Evolutionary conservation across 1,140 invertebrate genomes (phyloP), one percentile per base, ranked within the genome.

Genomic region (Pararge aegeria): DNA sequence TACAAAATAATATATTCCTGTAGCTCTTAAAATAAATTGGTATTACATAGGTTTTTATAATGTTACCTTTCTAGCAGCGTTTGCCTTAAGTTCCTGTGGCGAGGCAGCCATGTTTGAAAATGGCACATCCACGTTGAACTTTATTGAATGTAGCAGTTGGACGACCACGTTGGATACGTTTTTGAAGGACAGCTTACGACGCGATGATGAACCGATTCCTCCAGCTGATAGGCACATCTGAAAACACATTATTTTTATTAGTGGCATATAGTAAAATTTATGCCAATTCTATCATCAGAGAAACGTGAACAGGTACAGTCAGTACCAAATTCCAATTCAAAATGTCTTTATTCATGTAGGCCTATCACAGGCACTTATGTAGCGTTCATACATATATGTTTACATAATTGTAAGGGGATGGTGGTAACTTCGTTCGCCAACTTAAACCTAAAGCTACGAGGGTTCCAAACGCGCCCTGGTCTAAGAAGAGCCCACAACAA

Each of bases 131-230:
- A 97, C 95, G 60, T 96, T 97, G 87, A 97, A 97, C 83, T 97
- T 97, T 71, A 97, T 97, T 13, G 95, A 96, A 87, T 97, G 96
- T 46, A 97, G 92, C 48, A 98, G 90, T 77, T 97, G 95, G 60
- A 97, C 95, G 12, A 98, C 96, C 56, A 97, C 96, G 84, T 96
- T 97, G 48, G 96, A 96, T 0, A 97, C 96, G 87, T 97, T 97
- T 87, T 96, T 95, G 91, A 98, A 97, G 40, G 96, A 97, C 16
- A 97, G 91, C 82, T 97, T 97, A 57, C 96, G 90, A 46, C 94
- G 91, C 61, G 93, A 93, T 54, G 92, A 93, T 51, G 92, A 91
- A 0, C 90, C 78, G 78, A 93, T 62, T 91, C 94, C 73, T 91
- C 94, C 78, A 90, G 94, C 73, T 91, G 93, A 68, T 93, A 91